Percentiles rank a stretch among this genome's conserved stretches.
phyloP scores from a whole-genome alignment of 2,113 vertebrate species.

The Vireo altiloquus region DNA sequence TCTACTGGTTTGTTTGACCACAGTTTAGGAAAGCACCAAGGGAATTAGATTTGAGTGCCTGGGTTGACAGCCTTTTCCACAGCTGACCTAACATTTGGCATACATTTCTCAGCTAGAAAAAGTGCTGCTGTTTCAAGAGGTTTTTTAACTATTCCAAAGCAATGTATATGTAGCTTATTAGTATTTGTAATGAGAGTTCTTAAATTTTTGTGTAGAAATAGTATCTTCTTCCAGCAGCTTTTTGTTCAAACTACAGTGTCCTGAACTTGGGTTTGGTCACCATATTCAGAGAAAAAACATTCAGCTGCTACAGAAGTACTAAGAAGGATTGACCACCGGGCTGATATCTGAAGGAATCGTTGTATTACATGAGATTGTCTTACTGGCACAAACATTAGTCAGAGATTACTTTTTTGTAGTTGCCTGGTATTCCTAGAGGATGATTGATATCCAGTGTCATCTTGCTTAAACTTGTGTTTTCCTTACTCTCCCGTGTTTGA shows the following conservation, averaged over 20 bases:
- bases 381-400: neutral
- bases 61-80: neutral
- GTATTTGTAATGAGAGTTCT: neutral
- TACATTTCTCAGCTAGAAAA: neutral
- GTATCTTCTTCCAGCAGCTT: neutral
- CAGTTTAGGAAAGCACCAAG: neutral
- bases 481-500: neutral
- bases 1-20: neutral
- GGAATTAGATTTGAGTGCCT: neutral
- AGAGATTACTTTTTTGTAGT: neutral
- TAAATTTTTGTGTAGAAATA: neutral
- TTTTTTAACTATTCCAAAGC: neutral
- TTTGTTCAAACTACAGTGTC: neutral
- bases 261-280: neutral
- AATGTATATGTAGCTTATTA: neutral
- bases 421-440: neutral
- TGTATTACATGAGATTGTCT: neutral
- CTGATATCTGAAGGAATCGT: neutral
- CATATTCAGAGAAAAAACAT: neutral
- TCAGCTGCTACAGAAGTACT: neutral
- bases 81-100: neutral
- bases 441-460: neutral
- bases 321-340: neutral
- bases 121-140: neutral
- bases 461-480: neutral